Conservation (phyloP, 1,140 invertebrate genomes). For the Anastrepha obliqua region DNA sequence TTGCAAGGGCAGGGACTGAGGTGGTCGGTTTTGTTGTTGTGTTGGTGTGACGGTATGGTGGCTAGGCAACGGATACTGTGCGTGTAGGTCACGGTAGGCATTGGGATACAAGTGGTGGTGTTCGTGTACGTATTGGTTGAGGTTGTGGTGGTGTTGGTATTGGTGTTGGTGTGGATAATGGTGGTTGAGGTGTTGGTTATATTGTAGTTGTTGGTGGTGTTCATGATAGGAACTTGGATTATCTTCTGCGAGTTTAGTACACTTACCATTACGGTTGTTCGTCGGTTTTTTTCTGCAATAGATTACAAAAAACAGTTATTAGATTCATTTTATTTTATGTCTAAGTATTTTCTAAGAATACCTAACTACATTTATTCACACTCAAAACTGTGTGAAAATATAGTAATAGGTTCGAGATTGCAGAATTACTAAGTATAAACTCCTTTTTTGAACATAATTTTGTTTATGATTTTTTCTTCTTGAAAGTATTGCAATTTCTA, state of each 20-base stretch:
- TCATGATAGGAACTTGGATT: constrained; percentile 28
- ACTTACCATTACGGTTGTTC: constrained; percentile 73
- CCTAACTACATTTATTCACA: too few relatives aligned
- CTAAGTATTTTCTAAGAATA: too few relatives aligned
- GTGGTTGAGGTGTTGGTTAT: constrained; percentile 50
- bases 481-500: too few relatives aligned
- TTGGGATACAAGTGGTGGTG: constrained; percentile 46
- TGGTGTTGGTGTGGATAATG: constrained; percentile 53
- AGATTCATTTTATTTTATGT: too few relatives aligned
- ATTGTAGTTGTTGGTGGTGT: constrained; percentile 32
- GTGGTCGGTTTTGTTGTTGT: constrained; percentile 26
- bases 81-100: constrained; percentile 23
- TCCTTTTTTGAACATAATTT: too few relatives aligned
- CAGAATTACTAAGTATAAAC: too few relatives aligned
- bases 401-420: too few relatives aligned
- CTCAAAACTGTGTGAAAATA: too few relatives aligned
- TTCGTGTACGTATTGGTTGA: constrained; percentile 52
- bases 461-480: too few relatives aligned
- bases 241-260: constrained; percentile 57
- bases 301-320: background rate
- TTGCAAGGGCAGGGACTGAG: background rate
- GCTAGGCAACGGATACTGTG: constrained; percentile 38
- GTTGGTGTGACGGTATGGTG: constrained; percentile 53
- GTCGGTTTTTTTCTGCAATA: constrained; percentile 69
- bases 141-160: constrained; percentile 50